Base-by-base conservation (phyloP, 2,113 vertebrate genomes). In the Monarcha castaneiventris region DNA sequence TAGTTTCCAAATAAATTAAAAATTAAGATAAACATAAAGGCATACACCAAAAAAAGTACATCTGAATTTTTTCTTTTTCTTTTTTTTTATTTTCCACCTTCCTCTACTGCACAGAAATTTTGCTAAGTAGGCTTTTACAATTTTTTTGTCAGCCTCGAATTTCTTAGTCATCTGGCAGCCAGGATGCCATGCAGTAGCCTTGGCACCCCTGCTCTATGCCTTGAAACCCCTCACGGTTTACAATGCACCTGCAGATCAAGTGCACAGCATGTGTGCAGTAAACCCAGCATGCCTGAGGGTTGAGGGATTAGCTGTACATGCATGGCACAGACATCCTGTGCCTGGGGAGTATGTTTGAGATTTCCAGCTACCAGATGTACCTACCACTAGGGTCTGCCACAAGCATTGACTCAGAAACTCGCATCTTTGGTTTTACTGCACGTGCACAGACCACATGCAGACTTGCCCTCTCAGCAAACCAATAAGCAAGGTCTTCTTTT, bases 171-270 rank as follows among this genome's bases (percentile, higher is more conserved):
- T 67, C 87, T 84, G 61, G 81, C 39, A 84, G 55, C 37, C 76
- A 89, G 63, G 46, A 74, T 7, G 10, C 27, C n/a, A 44, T 6
- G 43, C 41, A 66, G 29, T 39, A 74, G 30, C 35, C 14, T 59
- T 89, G 66, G 33, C 62, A 55, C 15, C 9, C 43, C 49, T 78
- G 18, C 52, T 75, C 44, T 37, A 0, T 2, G 21, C 51, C 44
- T 87, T 72, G 56, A 82, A 89, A 86, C 25, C 27, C 51, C 46
- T 46, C 22, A 3, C 1, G 1, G 62, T 93, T 92, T 78, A 87
- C 64, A 89, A 9, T 37, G 41, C 76, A 86, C 55, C 72, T 95
- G 80, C 89, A 91, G 87, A 86, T 44, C 64, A 66, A 84, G 52
- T 4, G 19, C 63, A 30, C 37, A 69, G 84, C 73, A 84, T 8